Evolutionary conservation across 1,140 invertebrate genomes (phyloP), one percentile per base, ranked within the genome.

Genomic region (Drosophila saltans): DNA sequence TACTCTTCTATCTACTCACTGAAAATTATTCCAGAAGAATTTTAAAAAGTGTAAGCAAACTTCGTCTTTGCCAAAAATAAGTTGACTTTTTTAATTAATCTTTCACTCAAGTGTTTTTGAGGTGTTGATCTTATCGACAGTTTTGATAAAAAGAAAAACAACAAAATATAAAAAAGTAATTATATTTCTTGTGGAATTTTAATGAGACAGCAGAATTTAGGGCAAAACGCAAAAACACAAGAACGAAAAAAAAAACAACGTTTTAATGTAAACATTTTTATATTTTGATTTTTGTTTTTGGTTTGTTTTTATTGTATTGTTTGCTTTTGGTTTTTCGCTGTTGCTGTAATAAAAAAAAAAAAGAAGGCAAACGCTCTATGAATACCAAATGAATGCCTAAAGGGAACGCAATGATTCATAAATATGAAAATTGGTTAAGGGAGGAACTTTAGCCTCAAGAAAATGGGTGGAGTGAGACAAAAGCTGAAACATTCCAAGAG

Each of bases 181-280:
- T 73, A 28, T 62, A 55, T 40, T 56, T 64, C 72, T 76, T 57
- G 60, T 73, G 75, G 75, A 77, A 77, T 74, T 77, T 77, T 74
- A 77, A 77, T 77, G 66, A 77, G 71, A 2, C 61, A 77, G 74
- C 26, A 58, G 16, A 66, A 57, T 56, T 21, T 39, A 11, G 48
- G n/a, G 39, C 66, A 64, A 56, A 69, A 21, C 30, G n/a, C 58
- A 68, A 63, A 62, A 43, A 33, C 36, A 69, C 58, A 41, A 33
- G n/a, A 52, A 9, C 16, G 16, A 52, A 9, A 26, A 52, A 52
- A 52, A 24, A 52, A 26, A 26, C 5, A 1, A 26, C 9, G 3
- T 21, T 52, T 52, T 52, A 66, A 65, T 36, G 55, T 78, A 78
- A 74, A 78, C 62, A 78, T 70, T 72, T 69, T 68, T 48, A 2